A percentile compares a stretch with the other conserved stretches of the same genome.
These are phyloP conservation scores for Nautilus pompilius DNA, from an alignment of 1,140 invertebrate species.

Conservation along the genomic window DNA sequence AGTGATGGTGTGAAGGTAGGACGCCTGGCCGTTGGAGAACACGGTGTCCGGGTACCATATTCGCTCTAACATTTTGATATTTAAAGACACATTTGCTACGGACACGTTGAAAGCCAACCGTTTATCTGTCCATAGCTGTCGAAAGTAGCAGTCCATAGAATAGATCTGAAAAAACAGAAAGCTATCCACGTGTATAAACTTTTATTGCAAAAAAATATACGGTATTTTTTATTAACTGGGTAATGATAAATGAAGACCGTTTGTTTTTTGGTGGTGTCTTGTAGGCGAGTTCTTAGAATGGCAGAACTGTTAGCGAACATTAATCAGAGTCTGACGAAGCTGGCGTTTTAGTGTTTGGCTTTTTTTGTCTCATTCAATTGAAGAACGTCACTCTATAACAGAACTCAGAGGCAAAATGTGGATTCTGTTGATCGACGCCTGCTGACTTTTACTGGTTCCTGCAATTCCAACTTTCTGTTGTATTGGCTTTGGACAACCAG, in stretches of 20 bases:
- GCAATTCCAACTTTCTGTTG: too few species aligned
- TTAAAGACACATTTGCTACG: constrained; percentile 29
- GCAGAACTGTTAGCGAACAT: too few species aligned
- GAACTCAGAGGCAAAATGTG: too few species aligned
- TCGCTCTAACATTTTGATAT: constrained; percentile 37
- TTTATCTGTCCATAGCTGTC: constrained; percentile 43
- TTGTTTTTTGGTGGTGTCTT: background rate
- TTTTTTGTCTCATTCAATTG: too few species aligned
- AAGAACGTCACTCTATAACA: too few species aligned
- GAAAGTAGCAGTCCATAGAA: constrained; percentile 51
- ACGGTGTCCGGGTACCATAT: constrained; percentile 51
- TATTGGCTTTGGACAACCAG: too few species aligned
- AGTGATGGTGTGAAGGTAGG: constrained; percentile 54
- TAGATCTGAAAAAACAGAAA: constrained; percentile 35
- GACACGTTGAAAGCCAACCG: constrained; percentile 38
- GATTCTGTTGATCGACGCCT: too few species aligned
- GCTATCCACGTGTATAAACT: background rate
- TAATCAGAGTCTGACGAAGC: too few species aligned
- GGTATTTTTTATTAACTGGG: background rate
- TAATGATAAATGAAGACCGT: background rate
- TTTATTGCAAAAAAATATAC: constrained; percentile 1
- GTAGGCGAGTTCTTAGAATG: background rate
- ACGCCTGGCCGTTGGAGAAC: constrained; percentile 56
- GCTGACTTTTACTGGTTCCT: too few species aligned
- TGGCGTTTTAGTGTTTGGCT: too few species aligned